Evolutionary conservation across 2,113 vertebrate species (phyloP).

Genomic region (Zosterops hypoxanthus): DNA sequence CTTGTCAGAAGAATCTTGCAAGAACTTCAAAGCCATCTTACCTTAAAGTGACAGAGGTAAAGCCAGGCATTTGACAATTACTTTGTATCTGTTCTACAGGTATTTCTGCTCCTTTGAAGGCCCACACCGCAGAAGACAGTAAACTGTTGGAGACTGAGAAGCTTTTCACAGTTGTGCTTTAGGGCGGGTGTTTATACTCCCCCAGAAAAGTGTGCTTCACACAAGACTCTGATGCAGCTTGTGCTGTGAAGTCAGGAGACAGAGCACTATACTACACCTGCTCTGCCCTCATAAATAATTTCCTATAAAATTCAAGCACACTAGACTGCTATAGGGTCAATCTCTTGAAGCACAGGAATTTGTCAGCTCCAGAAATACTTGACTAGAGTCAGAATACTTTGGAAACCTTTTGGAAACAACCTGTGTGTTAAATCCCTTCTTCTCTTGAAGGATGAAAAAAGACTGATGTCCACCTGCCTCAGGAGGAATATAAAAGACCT

Average conservation of each 20-base stretch:
- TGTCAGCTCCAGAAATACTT: background rate
- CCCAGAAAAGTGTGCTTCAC: background rate
- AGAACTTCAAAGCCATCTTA: background rate
- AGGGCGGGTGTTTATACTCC: background rate
- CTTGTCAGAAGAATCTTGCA: background rate
- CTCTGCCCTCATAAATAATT: background rate
- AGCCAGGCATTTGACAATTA: background rate
- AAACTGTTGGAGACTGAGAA: background rate
- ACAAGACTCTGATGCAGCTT: background rate
- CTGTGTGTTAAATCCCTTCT: background rate
- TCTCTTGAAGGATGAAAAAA: background rate
- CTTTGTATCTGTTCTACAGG: rapidly evolving
- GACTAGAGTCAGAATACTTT: background rate
- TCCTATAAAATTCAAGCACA: background rate
- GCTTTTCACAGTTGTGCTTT: background rate
- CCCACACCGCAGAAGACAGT: rapidly evolving
- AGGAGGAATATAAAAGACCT: background rate
- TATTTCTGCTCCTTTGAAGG: background rate
- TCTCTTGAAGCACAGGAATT: background rate
- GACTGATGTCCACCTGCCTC: background rate
- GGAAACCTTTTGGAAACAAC: background rate
- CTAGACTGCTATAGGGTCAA: background rate
- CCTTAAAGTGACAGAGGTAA: background rate
- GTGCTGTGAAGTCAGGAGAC: background rate
- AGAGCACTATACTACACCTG: background rate